Evolutionary conservation across 1,140 invertebrate species (phyloP).

Genomic region (Harlomillsia oculata): DNA sequence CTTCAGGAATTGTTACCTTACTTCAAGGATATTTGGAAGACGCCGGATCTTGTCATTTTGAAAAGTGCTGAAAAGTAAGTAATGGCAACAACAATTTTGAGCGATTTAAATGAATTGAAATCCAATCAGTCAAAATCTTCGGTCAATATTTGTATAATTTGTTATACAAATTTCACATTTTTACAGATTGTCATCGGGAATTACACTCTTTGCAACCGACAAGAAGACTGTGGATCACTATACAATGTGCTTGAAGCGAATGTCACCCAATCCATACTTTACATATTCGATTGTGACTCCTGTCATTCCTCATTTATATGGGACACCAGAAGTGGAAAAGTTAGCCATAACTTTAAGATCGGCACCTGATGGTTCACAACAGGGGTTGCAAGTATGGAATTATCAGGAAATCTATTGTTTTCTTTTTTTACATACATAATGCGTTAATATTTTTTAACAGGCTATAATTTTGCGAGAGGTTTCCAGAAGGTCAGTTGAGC

Average conservation of each 20-base stretch:
- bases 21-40: too few relatives aligned
- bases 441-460: conserved; percentile 35
- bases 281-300: conserved; percentile 16
- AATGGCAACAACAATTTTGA: background rate
- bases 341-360: conserved; percentile 9
- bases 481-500: conserved; percentile 27
- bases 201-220: conserved; percentile 22
- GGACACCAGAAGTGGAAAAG: conserved; percentile 1
- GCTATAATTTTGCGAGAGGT: conserved; percentile 25
- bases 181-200: conserved; percentile 27
- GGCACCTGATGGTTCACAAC: conserved; percentile 3
- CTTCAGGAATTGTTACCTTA: too few relatives aligned
- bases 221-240: conserved; percentile 6
- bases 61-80: conserved; percentile 40
- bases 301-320: background rate
- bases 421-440: conserved; percentile 21
- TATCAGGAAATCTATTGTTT: conserved; percentile 25
- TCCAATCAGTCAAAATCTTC: background rate
- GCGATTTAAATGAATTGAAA: background rate
- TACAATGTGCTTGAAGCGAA: conserved; percentile 2
- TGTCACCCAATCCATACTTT: conserved; percentile 1
- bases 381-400: background rate
- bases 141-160: too few relatives aligned
- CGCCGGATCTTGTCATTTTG: conserved; percentile 35
- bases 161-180: background rate